Base-by-base conservation (phyloP, 35 echinoderm and acorn worm species). In the Eucidaris tribuloides region DNA sequence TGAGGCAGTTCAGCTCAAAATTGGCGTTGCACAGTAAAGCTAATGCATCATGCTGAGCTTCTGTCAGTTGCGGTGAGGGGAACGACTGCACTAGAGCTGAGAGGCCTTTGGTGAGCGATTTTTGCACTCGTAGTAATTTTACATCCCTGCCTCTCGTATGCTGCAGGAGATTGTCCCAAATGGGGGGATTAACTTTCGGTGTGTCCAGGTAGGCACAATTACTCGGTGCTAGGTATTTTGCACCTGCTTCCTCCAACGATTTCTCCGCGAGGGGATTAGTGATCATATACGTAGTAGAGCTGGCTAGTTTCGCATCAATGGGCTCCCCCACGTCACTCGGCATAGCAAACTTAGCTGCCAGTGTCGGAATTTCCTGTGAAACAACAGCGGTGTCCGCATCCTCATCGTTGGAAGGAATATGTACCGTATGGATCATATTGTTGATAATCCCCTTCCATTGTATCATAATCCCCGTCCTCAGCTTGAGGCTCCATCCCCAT, bases 51-150 rank as follows among this genome's bases (percentile, higher is more conserved):
- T 83, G 27, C 0, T 45, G 46, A 0, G 5, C 28, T 2, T 89
- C 79, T 36, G 79, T 83, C 25, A 32, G 14, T 25, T 15, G 1
- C 23, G 15, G 19, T 32, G 41, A 36, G 14, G 7, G 7, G 18
- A 7, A 5, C 1, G 43, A 57, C n/a, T 61, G 31, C 2, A 61
- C 74, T 7, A 89, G 32, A 34, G 62, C 58, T 7, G 78, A 66
- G 13, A 83, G 18, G n/a, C 84, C 84, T 61, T 82, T 82, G 29
- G 70, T 23, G 20, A 89, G 79, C 5, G 87, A 79, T 25, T 59
- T 89, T 30, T 83, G 79, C 0, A 44, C 11, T 77, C 79, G 82
- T 31, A 82, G 79, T 3, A 71, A 14, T 18, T 82, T 89, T 5
- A 89, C 17, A 22, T 89, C 86, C n/a, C n/a, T 7, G 41, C 30